These are phyloP conservation scores for Ligdia adustata DNA, from an alignment of 2,888 invertebrate species.

Conservation along the genomic window DNA sequence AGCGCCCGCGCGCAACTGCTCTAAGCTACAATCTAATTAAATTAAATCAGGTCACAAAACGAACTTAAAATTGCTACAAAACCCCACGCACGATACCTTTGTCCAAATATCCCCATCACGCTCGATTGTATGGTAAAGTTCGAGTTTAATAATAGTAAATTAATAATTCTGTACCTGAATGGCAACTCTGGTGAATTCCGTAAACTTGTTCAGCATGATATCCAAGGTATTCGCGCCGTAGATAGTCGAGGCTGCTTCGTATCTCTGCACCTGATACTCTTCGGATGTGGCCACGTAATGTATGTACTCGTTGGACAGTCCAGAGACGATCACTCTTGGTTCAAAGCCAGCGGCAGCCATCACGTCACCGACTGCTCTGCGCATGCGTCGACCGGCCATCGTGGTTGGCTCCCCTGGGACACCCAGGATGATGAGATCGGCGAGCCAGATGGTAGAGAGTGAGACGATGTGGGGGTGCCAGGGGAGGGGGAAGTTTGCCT, in stretches of 20 bases:
- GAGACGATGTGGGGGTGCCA: slow-evolving; percentile 92
- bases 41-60: no score
- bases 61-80: no score
- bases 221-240: slow-evolving; percentile 92
- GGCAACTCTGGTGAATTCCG: slow-evolving; percentile 84
- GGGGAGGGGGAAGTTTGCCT: slow-evolving; percentile 85
- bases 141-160: no score
- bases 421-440: slow-evolving; percentile 87
- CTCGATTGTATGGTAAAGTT: no score
- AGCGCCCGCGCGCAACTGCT: no score
- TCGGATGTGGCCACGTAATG: slow-evolving; percentile 92
- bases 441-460: slow-evolving; percentile 88
- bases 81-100: no score
- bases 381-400: slow-evolving; percentile 91
- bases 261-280: slow-evolving; percentile 93
- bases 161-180: slow-evolving; percentile 74
- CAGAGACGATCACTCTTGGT: slow-evolving; percentile 87
- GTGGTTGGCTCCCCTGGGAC: slow-evolving; percentile 95
- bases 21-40: no score
- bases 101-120: no score
- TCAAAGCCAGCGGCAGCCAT: slow-evolving; percentile 63
- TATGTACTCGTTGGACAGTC: slow-evolving; percentile 91
- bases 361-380: slow-evolving; percentile 64
- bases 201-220: slow-evolving; percentile 89
- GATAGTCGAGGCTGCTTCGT: slow-evolving; percentile 94